phyloP scores from a whole-genome alignment of 2,113 vertebrate species.

The Australoheros scitulus region DNA sequence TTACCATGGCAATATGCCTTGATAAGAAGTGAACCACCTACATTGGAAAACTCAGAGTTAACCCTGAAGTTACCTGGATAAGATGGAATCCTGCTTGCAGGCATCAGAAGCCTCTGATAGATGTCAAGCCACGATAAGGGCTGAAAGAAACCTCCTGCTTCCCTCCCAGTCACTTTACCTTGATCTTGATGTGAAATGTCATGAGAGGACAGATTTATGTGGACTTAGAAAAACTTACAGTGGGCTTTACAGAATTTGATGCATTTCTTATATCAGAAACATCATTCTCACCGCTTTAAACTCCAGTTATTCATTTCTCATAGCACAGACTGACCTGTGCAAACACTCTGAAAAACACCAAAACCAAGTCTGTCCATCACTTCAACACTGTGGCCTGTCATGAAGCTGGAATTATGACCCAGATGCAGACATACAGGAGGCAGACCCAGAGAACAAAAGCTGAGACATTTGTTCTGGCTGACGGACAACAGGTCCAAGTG shows the following conservation, averaged over 20 bases:
- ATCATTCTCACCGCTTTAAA: neutral
- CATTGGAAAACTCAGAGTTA: fast-evolving
- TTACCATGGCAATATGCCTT: neutral
- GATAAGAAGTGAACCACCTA: neutral
- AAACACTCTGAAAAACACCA: neutral
- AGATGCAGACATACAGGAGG: neutral
- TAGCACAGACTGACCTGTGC: neutral
- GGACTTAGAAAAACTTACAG: neutral
- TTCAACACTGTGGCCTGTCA: neutral
- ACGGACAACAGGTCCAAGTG: neutral
- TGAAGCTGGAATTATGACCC: neutral
- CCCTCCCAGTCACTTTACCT: neutral
- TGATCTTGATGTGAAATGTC: neutral
- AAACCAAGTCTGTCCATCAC: neutral
- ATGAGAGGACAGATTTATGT: neutral
- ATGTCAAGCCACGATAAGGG: neutral
- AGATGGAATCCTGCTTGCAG: neutral
- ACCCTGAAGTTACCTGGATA: neutral
- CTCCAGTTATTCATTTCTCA: neutral
- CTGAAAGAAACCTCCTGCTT: fast-evolving
- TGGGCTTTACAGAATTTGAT: neutral
- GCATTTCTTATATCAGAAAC: neutral
- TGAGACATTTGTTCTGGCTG: neutral
- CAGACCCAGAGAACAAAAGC: too few relatives aligned
- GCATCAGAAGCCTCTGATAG: neutral